phyloP scores from a whole-genome alignment of 2,797 vertebrate genomes.

The Anolis apletophallus region DNA sequence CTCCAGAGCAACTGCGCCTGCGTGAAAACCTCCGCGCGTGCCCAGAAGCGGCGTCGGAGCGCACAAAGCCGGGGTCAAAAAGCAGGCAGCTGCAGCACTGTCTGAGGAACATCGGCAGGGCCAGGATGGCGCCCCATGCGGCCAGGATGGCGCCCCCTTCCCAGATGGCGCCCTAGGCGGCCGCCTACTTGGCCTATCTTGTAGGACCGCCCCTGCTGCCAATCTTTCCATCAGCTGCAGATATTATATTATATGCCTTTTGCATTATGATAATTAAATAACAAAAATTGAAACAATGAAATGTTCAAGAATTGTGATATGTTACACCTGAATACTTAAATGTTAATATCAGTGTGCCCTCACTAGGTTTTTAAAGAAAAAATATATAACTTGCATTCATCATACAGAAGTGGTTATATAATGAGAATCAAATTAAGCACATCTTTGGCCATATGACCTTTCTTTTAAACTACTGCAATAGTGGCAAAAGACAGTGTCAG shows the following conservation, averaged over 20 bases:
- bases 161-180: too few relatives aligned
- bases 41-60: too few relatives aligned
- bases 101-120: too few relatives aligned
- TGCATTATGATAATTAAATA: conserved; percentile 34
- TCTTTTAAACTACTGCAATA: conserved; percentile 39
- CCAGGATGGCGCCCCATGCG: too few relatives aligned
- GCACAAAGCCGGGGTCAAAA: too few relatives aligned
- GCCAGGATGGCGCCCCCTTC: too few relatives aligned
- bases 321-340: neutral
- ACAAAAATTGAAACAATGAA: conserved; percentile 14
- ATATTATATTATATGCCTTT: neutral
- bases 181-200: too few relatives aligned
- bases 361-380: conserved; percentile 18
- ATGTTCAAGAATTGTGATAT: neutral
- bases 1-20: too few relatives aligned
- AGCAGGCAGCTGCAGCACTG: too few relatives aligned
- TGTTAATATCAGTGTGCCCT: conserved; percentile 35
- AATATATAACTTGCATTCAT: conserved; percentile 39
- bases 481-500: conserved; percentile 44
- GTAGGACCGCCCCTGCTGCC: too few relatives aligned
- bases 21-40: too few relatives aligned
- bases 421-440: conserved; percentile 38
- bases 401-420: conserved; percentile 45
- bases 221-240: conserved; percentile 5
- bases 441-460: conserved; percentile 48